Conservation (phyloP, 2,113 vertebrate genomes). For the Solea solea region DNA sequence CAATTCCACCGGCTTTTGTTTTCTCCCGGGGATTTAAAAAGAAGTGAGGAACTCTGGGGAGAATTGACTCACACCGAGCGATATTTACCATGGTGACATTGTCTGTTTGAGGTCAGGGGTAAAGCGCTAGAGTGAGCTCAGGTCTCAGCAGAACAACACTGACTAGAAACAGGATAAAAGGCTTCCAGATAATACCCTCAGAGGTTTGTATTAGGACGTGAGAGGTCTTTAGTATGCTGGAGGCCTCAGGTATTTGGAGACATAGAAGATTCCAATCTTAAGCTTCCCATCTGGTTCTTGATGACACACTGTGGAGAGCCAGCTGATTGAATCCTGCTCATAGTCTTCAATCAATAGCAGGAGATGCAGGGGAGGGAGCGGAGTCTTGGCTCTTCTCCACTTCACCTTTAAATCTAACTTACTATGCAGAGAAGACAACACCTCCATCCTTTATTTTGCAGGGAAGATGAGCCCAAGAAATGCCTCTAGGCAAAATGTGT, state of each 20-base stretch:
- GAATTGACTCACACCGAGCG: slow-evolving; percentile 51
- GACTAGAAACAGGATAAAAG: slow-evolving; percentile 18
- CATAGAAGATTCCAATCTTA: slow-evolving; percentile 50
- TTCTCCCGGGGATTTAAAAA: slow-evolving; percentile 58
- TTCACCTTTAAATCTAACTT: slow-evolving; percentile 67
- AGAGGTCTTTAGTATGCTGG: slow-evolving; percentile 43
- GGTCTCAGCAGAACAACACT: slow-evolving; percentile 8
- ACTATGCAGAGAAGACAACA: slow-evolving; percentile 65
- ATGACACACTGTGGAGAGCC: slow-evolving; percentile 57
- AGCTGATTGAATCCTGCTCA: slow-evolving; percentile 51
- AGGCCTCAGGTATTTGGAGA: slow-evolving; percentile 39
- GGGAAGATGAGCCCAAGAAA: slow-evolving; percentile 63
- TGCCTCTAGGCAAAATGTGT: slow-evolving; percentile 58
- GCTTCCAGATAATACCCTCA: slow-evolving; percentile 1
- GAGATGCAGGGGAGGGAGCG: slow-evolving; percentile 41
- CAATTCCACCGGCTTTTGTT: slow-evolving; percentile 62
- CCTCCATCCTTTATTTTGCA: slow-evolving; percentile 62
- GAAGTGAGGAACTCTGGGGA: slow-evolving; percentile 39
- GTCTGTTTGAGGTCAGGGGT: slow-evolving; percentile 38
- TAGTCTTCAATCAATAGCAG: slow-evolving; percentile 67
- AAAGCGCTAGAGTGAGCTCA: slow-evolving; percentile 1
- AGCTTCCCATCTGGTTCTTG: slow-evolving; percentile 43
- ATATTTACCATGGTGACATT: slow-evolving; percentile 56
- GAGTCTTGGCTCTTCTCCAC: slow-evolving; percentile 47
- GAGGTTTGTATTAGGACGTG: slow-evolving; percentile 24